Conservation (phyloP, 2,113 vertebrate genomes). For the Tenebrosternarchus preto region DNA sequence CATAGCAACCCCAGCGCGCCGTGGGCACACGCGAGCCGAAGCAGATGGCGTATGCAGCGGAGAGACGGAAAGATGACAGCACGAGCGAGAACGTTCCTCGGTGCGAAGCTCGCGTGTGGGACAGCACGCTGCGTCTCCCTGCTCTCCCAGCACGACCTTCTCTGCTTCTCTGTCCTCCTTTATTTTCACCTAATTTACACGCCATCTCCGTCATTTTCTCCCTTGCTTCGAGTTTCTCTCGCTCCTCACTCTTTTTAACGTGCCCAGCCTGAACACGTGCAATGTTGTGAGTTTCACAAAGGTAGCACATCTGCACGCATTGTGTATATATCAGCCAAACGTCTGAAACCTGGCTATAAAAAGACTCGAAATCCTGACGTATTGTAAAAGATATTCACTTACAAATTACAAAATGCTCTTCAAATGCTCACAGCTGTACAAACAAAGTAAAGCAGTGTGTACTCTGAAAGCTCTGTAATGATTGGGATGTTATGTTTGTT, state of each 20-base stretch:
- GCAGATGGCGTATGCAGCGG: not conserved
- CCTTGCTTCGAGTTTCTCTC: not conserved
- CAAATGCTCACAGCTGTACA: no score
- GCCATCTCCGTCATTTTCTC: not conserved
- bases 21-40: not conserved
- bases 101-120: not conserved
- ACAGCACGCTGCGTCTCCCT: slow-evolving; percentile 13
- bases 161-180: not conserved
- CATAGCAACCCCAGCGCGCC: not conserved
- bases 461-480: not conserved
- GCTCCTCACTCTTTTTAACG: not conserved
- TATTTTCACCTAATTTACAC: slow-evolving; percentile 34
- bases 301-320: not conserved
- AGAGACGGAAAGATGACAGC: slow-evolving; percentile 29
- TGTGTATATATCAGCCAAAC: no score
- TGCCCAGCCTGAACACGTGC: not conserved
- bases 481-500: not conserved
- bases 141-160: slow-evolving; percentile 10
- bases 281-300: not conserved
- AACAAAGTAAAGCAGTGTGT: not conserved
- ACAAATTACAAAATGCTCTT: not conserved
- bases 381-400: not conserved
- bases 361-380: not conserved
- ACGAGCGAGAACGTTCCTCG: slow-evolving; percentile 12
- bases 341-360: not conserved